Evolutionary conservation across 2,797 vertebrate genomes (phyloP), one percentile per base, ranked within the genome.

Genomic region (Myripristis murdjan): DNA sequence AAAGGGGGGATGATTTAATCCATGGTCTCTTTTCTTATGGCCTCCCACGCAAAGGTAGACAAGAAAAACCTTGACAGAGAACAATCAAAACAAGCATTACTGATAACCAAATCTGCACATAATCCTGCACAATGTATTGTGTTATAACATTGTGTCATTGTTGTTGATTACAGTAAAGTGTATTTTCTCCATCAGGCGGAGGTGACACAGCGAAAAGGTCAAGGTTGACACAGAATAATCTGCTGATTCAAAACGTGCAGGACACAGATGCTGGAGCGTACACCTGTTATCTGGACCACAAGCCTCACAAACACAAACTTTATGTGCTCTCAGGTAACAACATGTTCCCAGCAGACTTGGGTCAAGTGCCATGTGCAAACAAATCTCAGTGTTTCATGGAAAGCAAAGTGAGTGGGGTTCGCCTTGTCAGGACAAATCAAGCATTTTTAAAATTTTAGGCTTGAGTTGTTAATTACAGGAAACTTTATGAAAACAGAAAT

Each of bases 21-120:
- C 0, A 0, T 0, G 0, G 0, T 0, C 0, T 16, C 2, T 0
- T 0, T 0, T 76, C 0, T 6, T 0, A 0, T 0, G 57, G 81
- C 26, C 0, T 0, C 0, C 0, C 0, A 0, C 0, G 0, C 0
- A 90, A 0, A 76, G 86, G 92, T 93, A 53, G 24, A 46, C 22
- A 20, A 37, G 44, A 75, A 49, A 33, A 51, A 2, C n/a, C n/a
- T n/a, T n/a, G n/a, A n/a, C n/a, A 49, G 9, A 26, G 6, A 41
- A 4, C 15, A 31, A 57, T 23, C 15, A 47, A 31, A 9, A 31
- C 3, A 10, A 33, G 15, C 14, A 28, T 10, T 39, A 24, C 8
- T 18, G 5, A n/a, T 57, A 70, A 57, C 3, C 11, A 37, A 28
- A 14, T 37, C 46, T 20, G 12, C 20, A 43, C 5, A 48, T 7